Percentiles rank a stretch among this genome's conserved stretches.
Evolutionary conservation across 35 echinoderm and acorn worm genomes (phyloP).

Genomic region (Lytechinus variegatus): DNA sequence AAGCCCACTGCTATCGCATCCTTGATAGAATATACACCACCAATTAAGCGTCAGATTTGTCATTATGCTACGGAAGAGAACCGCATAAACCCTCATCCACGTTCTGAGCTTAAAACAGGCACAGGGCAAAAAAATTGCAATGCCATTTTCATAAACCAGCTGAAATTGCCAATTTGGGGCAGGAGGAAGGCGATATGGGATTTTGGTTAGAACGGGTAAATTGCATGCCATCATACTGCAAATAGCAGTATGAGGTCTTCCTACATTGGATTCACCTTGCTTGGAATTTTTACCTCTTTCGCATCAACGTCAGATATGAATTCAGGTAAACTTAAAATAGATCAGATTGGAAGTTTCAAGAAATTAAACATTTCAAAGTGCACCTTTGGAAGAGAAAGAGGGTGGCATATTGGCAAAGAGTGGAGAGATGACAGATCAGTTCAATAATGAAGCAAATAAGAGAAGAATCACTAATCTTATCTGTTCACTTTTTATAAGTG

Average conservation of each 20-base stretch:
- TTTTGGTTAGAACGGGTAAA: not conserved
- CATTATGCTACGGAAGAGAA: constrained; percentile 17
- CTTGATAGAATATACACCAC: constrained; percentile 16
- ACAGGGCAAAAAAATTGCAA: constrained; percentile 23
- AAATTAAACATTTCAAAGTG: not conserved
- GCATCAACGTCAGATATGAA: not conserved
- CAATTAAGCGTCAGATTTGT: constrained; percentile 39
- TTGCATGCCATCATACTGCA: not conserved
- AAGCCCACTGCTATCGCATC: not conserved
- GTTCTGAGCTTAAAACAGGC: not conserved
- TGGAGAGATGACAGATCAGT: not conserved
- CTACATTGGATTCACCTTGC: not conserved
- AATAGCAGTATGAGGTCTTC: not conserved
- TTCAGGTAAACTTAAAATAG: not conserved
- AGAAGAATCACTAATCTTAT: not conserved
- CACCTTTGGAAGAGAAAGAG: not conserved
- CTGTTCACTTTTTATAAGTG: not conserved
- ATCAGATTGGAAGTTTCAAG: not conserved
- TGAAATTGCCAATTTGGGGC: constrained; percentile 33
- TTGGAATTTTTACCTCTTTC: not conserved
- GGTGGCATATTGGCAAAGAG: not conserved
- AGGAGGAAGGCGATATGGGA: not conserved
- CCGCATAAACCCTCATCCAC: not conserved
- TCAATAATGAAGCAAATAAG: not conserved
- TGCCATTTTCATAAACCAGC: constrained; percentile 44